Evolutionary conservation across 2,888 invertebrate species (phyloP), one percentile per base, ranked within the genome.

Genomic region (Steinernema scapterisci): DNA sequence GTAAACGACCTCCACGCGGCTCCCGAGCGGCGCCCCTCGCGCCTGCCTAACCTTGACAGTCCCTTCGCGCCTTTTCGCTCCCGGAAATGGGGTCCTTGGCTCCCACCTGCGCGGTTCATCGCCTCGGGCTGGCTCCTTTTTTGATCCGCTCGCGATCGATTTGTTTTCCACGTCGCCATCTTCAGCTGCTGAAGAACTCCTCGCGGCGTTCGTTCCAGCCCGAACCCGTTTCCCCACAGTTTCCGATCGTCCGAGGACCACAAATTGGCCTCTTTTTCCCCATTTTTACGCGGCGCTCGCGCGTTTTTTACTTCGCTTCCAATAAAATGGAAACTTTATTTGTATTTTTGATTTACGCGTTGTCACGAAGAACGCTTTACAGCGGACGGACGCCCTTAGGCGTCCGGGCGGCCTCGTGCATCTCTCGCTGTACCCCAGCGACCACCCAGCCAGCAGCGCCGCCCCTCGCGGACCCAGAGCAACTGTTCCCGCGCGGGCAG

Each of bases 311-410:
- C 27, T 21, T 25, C 63, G 63, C 16, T 31, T 16, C 31, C 63
- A 63, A 21, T 63, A 63, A 63, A 16, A 63, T 16, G 31, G 63
- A 54, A 63, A 63, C 31, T 63, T 63, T 63, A 63, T 63, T 48
- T 31, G 63, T 63, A 54, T 25, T 54, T 25, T 25, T 19, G 54
- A 54, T 25, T 19, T 19, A 54, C 23, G 23, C 54, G 54, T 21
- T 21, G 31, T 16, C 63, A 38, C 3, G 38, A 38, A 38, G 63
- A 63, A 31, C 63, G 63, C 63, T 63, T 27, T 63, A 38, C 63
- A 63, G 7, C 63, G 63, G n/a, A 13, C 54, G 45, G 13, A 48
- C 48, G 48, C 48, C 48, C 48, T 48, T 48, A 48, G 48, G 48
- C 48, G 48, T n/a, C 19, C 63, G 31, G 11, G 27, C 63, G 63